Percentiles rank a stretch among this genome's conserved stretches.
phyloP scores from a whole-genome alignment of 1,140 invertebrate genomes.

The Venturia canescens region DNA sequence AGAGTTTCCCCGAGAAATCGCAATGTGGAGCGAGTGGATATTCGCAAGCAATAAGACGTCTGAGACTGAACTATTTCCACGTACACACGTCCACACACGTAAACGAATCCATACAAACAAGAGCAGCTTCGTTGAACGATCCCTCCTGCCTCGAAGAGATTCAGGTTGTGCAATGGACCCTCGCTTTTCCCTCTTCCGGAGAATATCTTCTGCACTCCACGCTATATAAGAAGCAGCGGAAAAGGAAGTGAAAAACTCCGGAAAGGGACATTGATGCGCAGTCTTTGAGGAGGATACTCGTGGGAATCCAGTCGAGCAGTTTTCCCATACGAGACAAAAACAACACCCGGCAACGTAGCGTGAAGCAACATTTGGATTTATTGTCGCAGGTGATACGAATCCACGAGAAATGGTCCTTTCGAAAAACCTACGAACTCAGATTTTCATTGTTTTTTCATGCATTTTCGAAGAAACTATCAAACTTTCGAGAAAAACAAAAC shows the following conservation, averaged over 20 bases:
- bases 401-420: too few relatives aligned
- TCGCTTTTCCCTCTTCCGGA: neutral
- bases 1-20: conserved; percentile 23
- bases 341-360: too few relatives aligned
- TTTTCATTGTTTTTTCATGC: too few relatives aligned
- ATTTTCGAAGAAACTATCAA: too few relatives aligned
- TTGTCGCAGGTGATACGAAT: too few relatives aligned
- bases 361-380: too few relatives aligned
- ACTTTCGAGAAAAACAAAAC: too few relatives aligned
- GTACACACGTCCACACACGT: neutral
- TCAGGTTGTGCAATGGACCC: neutral
- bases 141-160: neutral
- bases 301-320: neutral
- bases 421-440: too few relatives aligned
- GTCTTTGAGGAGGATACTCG: conserved; percentile 31
- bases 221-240: neutral
- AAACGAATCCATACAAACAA: neutral
- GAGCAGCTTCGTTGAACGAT: conserved; percentile 22
- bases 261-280: conserved; percentile 9
- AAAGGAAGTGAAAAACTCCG: neutral
- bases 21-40: neutral
- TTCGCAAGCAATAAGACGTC: conserved; percentile 29
- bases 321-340: neutral
- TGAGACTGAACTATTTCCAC: neutral
- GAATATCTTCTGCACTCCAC: neutral